phyloP scores from a whole-genome alignment of 2,113 vertebrate genomes.

The Dipodomys ordii region DNA sequence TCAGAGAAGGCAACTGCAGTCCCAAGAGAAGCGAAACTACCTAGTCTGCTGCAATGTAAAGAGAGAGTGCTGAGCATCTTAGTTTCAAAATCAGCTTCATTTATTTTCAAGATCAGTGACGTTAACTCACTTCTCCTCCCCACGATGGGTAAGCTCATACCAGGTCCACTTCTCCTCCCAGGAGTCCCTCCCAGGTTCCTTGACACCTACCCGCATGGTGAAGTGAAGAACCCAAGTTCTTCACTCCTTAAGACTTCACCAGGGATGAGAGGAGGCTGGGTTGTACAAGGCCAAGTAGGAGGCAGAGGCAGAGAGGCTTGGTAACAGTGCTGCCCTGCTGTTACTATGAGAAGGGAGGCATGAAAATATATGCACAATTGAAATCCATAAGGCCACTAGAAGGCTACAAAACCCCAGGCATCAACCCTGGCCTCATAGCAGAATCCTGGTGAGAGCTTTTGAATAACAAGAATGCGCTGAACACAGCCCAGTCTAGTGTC shows the following conservation, averaged over 20 bases:
- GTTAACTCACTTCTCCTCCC: neutral
- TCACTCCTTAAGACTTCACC: neutral
- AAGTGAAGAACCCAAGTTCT: neutral
- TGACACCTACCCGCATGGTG: neutral
- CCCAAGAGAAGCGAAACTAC: neutral
- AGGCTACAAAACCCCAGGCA: neutral
- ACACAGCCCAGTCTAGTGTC: neutral
- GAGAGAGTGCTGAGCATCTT: neutral
- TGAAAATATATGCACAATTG: neutral
- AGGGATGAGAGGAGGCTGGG: neutral
- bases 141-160: no score
- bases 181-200: neutral
- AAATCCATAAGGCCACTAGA: neutral
- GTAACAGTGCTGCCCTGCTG: neutral
- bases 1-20: no score
- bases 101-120: neutral
- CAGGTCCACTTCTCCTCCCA: neutral
- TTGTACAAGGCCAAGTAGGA: neutral
- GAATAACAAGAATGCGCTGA: neutral
- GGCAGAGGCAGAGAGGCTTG: neutral
- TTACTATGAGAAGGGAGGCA: neutral
- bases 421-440: neutral
- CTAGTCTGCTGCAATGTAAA: neutral
- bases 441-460: neutral
- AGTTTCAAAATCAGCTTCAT: neutral